Percentiles rank a stretch among this genome's conserved stretches.
These are phyloP conservation scores for Odontocolon sp. DNA, from an alignment of 2,888 invertebrate genomes.

Conservation along the genomic window DNA sequence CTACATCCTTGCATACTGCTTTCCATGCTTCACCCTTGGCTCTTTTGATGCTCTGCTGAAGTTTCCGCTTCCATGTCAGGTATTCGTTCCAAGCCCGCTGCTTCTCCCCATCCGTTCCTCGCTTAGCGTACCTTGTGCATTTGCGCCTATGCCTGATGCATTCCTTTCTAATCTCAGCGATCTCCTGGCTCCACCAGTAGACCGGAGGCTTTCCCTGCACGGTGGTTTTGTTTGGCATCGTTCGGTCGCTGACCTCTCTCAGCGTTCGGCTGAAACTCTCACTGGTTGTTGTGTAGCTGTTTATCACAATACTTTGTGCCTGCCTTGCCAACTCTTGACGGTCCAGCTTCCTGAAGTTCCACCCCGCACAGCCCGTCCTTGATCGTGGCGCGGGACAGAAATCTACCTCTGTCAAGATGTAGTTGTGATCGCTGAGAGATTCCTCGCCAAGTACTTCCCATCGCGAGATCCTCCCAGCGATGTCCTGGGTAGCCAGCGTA, in stretches of 20 bases:
- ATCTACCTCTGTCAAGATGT: neutral
- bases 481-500: neutral
- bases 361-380: neutral
- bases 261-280: neutral
- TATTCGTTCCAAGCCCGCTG: neutral
- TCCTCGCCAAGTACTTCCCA: neutral
- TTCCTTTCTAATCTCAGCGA: neutral
- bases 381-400: neutral
- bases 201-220: neutral
- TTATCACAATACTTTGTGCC: neutral
- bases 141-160: neutral
- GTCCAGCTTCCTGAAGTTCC: neutral
- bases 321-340: neutral
- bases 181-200: neutral
- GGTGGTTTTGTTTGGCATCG: neutral
- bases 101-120: neutral
- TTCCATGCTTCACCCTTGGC: slow-evolving; percentile 8
- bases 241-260: neutral
- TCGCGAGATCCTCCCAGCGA: neutral
- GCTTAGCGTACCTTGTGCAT: neutral
- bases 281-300: neutral
- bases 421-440: neutral
- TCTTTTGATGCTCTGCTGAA: neutral
- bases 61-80: neutral
- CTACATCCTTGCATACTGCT: slow-evolving; percentile 1